phyloP scores from a whole-genome alignment of 1,140 invertebrate genomes.

The Augochlora pura region DNA sequence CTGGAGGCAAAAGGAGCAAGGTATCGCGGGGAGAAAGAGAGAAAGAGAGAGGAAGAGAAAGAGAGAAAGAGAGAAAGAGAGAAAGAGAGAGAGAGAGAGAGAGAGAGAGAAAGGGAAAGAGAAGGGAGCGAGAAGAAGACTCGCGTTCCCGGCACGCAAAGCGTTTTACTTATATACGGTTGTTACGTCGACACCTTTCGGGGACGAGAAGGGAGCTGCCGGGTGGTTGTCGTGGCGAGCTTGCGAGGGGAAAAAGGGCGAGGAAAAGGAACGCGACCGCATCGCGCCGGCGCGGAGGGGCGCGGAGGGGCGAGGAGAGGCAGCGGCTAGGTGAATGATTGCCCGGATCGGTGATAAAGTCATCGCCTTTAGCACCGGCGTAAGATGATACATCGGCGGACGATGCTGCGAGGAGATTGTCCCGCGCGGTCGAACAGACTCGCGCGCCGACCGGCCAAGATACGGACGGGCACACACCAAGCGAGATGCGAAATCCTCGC shows the following conservation, averaged over 20 bases:
- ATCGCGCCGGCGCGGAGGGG: slow-evolving; percentile 1
- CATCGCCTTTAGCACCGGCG: slow-evolving; percentile 78
- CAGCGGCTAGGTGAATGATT: slow-evolving; percentile 76
- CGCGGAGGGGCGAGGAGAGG: no score
- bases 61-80: no score
- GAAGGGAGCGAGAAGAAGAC: not conserved
- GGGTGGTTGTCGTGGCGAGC: not conserved
- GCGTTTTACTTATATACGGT: slow-evolving; percentile 41
- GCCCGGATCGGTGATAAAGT: slow-evolving; percentile 80
- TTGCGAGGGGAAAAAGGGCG: not conserved
- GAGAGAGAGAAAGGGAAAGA: not conserved
- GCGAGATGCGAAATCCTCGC: not conserved
- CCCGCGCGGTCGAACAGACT: slow-evolving; percentile 42
- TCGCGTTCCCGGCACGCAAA: slow-evolving; percentile 24
- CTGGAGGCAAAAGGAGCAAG: not conserved
- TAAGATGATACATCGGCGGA: slow-evolving; percentile 81
- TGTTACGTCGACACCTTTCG: slow-evolving; percentile 41
- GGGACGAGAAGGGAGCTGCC: slow-evolving; percentile 7
- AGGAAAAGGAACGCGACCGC: slow-evolving; percentile 4
- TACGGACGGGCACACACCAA: slow-evolving; percentile 20
- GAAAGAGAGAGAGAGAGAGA: not conserved
- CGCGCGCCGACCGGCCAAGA: slow-evolving; percentile 3
- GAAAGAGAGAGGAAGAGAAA: not conserved
- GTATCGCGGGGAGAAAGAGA: not conserved
- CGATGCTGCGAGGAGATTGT: slow-evolving; percentile 76